Base-by-base conservation (phyloP, 2,113 vertebrate genomes). In the Cheirogaleus medius region DNA sequence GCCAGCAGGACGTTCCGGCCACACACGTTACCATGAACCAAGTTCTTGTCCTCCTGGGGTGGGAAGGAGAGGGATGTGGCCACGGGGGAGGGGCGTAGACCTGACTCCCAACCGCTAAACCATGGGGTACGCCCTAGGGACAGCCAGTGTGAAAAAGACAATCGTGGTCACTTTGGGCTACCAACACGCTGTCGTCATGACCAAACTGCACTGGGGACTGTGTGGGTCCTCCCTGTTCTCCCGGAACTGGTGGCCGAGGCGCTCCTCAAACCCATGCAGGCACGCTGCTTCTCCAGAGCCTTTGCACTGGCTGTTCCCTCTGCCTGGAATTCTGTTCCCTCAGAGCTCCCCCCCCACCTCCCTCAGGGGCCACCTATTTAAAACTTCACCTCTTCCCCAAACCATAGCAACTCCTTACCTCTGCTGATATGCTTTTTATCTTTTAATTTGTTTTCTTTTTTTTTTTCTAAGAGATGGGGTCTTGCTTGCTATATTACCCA, bases 21-120 rank as follows among this genome's bases (percentile, higher is more conserved):
- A 82, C 99, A 99, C 49, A 99, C 99, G 0, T 99, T 99, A 27
- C 99, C 99, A 0, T 99, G 99, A 44, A 99, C 99, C 96, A 99
- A 98, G 77, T 95, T 98, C 91, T 99, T 99, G 20, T 98, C 99
- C 97, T 99, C 99, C 99, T 99, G 91, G 4, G 56, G 78, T 37
- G 42, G 87, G 20, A 5, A 63, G 76, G 0, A 39, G 68, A 68
- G 23, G 8, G 56, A 42, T 1, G 1, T 77, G 76, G 54, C 32
- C n/a, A 47, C 27, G 9, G 34, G 44, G 44, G 18, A 27, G 17
- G 27, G 27, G 7, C 14, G 34, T 1, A 29, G 39, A 56, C 25
- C 37, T 11, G 2, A 64, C 42, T 29, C 27, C 39, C 23, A 32
- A 21, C 39, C 29, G 37, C 81, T 34, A 68, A 11, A 68, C 64